Conservation (phyloP, 2,113 vertebrate species). For the Malaclemys terrapin region DNA sequence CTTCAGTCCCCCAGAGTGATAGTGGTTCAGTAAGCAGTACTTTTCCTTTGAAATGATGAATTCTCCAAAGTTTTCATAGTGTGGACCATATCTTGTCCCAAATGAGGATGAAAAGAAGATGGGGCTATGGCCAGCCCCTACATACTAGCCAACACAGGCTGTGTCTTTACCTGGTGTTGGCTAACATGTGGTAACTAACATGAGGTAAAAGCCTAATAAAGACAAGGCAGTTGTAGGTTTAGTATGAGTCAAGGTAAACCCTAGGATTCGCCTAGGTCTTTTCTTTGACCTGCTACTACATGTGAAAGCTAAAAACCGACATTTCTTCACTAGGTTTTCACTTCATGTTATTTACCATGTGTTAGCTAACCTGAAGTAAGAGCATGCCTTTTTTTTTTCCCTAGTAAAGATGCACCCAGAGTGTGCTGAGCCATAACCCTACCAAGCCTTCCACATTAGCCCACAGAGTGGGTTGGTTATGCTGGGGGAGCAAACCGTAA, state of each 20-base stretch:
- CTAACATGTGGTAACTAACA: background rate
- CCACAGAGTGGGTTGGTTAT: background rate
- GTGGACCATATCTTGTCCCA: background rate
- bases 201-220: slow-evolving; percentile 43
- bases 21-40: too few relatives aligned
- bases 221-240: slow-evolving; percentile 10
- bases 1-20: too few relatives aligned
- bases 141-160: slow-evolving; percentile 9
- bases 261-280: background rate
- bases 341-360: background rate
- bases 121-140: background rate
- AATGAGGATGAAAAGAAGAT: background rate
- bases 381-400: background rate
- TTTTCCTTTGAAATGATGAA: background rate
- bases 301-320: background rate
- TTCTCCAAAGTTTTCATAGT: background rate
- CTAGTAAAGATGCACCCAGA: background rate
- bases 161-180: slow-evolving; percentile 6
- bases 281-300: background rate
- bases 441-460: background rate
- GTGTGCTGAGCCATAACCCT: background rate
- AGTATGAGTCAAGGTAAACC: slow-evolving; percentile 3
- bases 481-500: background rate
- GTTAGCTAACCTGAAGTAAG: background rate
- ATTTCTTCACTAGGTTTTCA: background rate